A percentile compares a stretch with the other conserved stretches of the same genome.
Conservation (phyloP, 2,888 invertebrate genomes). For the Ophioninae sp. region DNA sequence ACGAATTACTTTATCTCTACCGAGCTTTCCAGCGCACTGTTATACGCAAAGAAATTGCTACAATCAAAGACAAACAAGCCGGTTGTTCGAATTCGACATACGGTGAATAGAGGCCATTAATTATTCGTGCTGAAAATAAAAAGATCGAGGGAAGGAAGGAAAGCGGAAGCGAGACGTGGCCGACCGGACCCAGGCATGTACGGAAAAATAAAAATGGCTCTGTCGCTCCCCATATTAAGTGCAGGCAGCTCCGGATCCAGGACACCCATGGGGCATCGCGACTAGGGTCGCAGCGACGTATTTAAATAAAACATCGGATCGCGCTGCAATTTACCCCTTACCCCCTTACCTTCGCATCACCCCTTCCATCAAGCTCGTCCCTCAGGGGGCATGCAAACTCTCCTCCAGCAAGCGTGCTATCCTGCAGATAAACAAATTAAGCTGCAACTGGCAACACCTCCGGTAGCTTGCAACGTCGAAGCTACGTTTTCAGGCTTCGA, state of each 20-base stretch:
- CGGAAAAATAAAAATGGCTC: conserved; percentile 78
- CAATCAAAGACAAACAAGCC: conserved; percentile 55
- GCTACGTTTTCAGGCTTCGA: conserved; percentile 33
- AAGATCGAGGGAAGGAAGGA: conserved; percentile 58
- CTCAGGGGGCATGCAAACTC: conserved; percentile 55
- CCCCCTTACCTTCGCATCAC: conserved; percentile 58
- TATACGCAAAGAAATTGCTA: conserved; percentile 50
- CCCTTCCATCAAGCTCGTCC: conserved; percentile 50
- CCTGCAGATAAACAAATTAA: conserved; percentile 78
- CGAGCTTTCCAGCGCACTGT: not conserved
- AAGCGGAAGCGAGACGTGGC: conserved; percentile 53
- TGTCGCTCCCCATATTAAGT: conserved; percentile 79
- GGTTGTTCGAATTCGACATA: conserved; percentile 48
- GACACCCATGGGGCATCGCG: conserved; percentile 77
- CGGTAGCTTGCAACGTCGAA: conserved; percentile 64
- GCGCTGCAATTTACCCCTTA: conserved; percentile 75
- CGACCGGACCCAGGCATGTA: conserved; percentile 58
- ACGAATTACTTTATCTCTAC: conserved; percentile 11
- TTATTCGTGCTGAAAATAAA: conserved; percentile 60
- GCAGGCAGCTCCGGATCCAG: conserved; percentile 75
- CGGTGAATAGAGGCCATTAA: conserved; percentile 49
- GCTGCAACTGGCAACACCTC: conserved; percentile 71
- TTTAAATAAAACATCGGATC: conserved; percentile 79
- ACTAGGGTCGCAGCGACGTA: conserved; percentile 75
- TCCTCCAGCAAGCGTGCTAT: conserved; percentile 58